Evolutionary conservation across 2,797 vertebrate species (phyloP).

Genomic region (Adelosebastes latens): DNA sequence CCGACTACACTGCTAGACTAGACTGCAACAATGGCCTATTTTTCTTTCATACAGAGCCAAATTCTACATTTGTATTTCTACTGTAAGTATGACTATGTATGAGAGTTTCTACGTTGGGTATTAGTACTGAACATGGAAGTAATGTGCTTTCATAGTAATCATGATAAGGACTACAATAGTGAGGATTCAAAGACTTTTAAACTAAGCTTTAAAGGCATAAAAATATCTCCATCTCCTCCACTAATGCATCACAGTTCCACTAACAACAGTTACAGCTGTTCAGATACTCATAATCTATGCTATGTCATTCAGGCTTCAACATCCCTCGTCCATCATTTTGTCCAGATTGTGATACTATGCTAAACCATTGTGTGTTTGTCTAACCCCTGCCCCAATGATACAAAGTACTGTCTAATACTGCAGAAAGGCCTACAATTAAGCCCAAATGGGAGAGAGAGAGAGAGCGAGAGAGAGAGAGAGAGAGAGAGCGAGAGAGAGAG

Average conservation of each 20-base stretch:
- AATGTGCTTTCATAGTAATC: not conserved
- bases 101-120: not conserved
- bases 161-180: not conserved
- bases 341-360: slow-evolving; percentile 30
- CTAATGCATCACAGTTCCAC: slow-evolving; percentile 29
- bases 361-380: slow-evolving; percentile 16
- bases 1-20: not conserved
- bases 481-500: not conserved
- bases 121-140: not conserved
- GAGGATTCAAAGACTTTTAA: slow-evolving; percentile 18
- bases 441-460: slow-evolving; percentile 5
- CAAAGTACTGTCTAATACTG: slow-evolving; percentile 19
- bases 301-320: slow-evolving; percentile 17
- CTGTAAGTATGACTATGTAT: not conserved
- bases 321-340: slow-evolving; percentile 18
- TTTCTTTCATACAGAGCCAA: not conserved
- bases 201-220: not conserved
- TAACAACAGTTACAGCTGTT: not conserved
- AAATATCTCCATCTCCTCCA: slow-evolving; percentile 1
- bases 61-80: not conserved
- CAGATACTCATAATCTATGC: slow-evolving; percentile 35
- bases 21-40: not conserved
- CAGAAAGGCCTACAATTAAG: slow-evolving; percentile 40
- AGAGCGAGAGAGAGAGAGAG: not conserved
- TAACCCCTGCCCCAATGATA: slow-evolving; percentile 30